These are phyloP conservation scores for Cardiocondyla obscurior DNA, from an alignment of 1,140 invertebrate species.

Conservation along the genomic window DNA sequence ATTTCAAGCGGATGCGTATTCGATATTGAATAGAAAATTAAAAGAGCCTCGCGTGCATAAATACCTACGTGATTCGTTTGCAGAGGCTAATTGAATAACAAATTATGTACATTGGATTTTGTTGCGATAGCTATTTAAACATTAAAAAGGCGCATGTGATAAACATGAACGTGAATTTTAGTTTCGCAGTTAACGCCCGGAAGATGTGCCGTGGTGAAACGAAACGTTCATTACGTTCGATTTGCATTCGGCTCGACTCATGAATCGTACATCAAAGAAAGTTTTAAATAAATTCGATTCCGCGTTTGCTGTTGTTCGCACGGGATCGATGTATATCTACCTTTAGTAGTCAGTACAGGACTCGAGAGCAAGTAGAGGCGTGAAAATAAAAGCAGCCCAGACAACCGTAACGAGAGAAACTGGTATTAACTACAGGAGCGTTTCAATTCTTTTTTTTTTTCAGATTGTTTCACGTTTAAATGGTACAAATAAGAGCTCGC, in stretches of 20 bases:
- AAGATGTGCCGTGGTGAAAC: background rate
- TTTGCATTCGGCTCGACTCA: background rate
- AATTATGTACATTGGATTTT: background rate
- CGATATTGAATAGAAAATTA: background rate
- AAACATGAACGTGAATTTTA: background rate
- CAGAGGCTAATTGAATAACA: background rate
- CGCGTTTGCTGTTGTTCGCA: slow-evolving; percentile 7
- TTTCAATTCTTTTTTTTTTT: background rate
- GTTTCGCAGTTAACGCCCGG: background rate
- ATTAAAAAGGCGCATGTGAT: background rate
- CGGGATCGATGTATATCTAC: background rate
- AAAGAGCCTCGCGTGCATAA: background rate
- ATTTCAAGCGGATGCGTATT: background rate
- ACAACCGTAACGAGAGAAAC: background rate
- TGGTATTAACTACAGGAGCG: background rate
- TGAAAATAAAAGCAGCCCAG: slow-evolving; percentile 7
- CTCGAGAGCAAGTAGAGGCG: background rate
- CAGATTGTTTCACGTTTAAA: background rate
- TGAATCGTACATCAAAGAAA: slow-evolving; percentile 23
- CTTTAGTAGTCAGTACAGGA: background rate
- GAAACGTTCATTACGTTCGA: background rate
- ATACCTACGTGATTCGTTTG: background rate
- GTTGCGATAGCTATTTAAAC: background rate
- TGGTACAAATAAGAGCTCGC: background rate
- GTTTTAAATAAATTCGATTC: slow-evolving; percentile 39